A percentile compares a stretch with the other conserved stretches of the same genome.
Evolutionary conservation across 2,113 vertebrate genomes (phyloP).

Genomic region (Diphyllodes magnificus): DNA sequence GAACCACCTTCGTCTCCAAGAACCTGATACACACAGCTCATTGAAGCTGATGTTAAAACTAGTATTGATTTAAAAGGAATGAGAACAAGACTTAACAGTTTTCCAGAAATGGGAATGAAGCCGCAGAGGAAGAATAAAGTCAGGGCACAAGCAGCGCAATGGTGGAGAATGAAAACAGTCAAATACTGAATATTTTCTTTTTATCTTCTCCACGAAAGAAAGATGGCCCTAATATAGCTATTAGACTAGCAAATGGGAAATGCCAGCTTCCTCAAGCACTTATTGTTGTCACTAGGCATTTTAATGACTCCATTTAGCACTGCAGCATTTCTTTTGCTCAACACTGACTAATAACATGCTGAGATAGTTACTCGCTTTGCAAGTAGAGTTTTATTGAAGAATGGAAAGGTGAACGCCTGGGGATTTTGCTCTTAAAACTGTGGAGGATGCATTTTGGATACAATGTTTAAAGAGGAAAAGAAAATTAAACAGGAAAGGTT

Average conservation of each 20-base stretch:
- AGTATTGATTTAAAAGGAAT: neutral
- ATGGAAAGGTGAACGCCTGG: neutral
- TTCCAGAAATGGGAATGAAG: neutral
- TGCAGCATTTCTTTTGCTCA: conserved; percentile 18
- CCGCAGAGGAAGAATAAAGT: neutral
- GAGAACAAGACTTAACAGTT: neutral
- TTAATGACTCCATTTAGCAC: conserved; percentile 48
- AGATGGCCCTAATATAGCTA: neutral
- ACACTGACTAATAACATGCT: conserved; percentile 40
- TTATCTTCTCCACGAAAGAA: neutral
- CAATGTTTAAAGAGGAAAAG: conserved; percentile 1
- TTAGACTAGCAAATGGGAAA: conserved; percentile 38
- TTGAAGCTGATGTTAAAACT: neutral
- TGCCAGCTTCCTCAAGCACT: neutral
- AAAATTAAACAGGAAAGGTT: conserved; percentile 38
- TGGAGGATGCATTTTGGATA: neutral
- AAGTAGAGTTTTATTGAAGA: conserved; percentile 28
- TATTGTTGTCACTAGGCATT: conserved; percentile 15
- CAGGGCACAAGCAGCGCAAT: neutral
- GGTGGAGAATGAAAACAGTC: neutral
- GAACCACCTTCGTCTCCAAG: neutral
- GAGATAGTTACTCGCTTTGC: conserved; percentile 24
- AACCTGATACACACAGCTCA: neutral
- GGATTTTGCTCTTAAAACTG: conserved; percentile 35
- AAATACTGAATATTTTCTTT: neutral